phyloP scores from a whole-genome alignment of 2,113 vertebrate species.

The Macroglossus sobrinus region DNA sequence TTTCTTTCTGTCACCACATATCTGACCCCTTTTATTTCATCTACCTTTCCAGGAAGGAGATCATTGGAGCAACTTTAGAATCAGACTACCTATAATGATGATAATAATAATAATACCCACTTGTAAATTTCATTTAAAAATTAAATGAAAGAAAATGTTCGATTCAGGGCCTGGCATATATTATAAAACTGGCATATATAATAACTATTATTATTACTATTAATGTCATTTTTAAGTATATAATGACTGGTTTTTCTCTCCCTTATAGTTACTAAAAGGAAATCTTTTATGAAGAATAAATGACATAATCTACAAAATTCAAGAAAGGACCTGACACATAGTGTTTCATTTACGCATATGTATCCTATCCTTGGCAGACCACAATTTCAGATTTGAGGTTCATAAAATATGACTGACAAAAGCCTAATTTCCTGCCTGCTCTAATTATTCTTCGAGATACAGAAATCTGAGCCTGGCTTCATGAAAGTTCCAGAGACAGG shows the following conservation, averaged over 20 bases:
- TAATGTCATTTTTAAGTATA: slow-evolving; percentile 35
- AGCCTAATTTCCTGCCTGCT: slow-evolving; percentile 13
- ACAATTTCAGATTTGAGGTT: background rate
- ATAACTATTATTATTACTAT: slow-evolving; percentile 22
- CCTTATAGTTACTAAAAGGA: slow-evolving; percentile 15
- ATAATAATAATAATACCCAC: slow-evolving; percentile 12
- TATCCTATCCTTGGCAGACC: background rate
- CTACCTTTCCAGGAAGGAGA: background rate
- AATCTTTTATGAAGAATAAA: slow-evolving; percentile 51
- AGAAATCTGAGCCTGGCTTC: background rate
- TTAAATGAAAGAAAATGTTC: slow-evolving; percentile 5
- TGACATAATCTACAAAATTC: slow-evolving; percentile 31
- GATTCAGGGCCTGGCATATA: background rate
- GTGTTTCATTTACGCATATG: background rate
- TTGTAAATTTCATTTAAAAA: slow-evolving; percentile 8
- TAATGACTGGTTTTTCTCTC: slow-evolving; percentile 37
- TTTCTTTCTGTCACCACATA: no score
- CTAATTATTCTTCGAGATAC: background rate
- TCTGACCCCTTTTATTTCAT: no score
- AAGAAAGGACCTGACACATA: background rate
- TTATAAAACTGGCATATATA: background rate
- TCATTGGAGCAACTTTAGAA: slow-evolving; percentile 4
- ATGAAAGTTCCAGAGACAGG: background rate
- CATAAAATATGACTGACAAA: slow-evolving; percentile 38
- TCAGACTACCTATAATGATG: background rate